phyloP scores from a whole-genome alignment of 2,888 invertebrate species.

The Lomographa bimaculata region DNA sequence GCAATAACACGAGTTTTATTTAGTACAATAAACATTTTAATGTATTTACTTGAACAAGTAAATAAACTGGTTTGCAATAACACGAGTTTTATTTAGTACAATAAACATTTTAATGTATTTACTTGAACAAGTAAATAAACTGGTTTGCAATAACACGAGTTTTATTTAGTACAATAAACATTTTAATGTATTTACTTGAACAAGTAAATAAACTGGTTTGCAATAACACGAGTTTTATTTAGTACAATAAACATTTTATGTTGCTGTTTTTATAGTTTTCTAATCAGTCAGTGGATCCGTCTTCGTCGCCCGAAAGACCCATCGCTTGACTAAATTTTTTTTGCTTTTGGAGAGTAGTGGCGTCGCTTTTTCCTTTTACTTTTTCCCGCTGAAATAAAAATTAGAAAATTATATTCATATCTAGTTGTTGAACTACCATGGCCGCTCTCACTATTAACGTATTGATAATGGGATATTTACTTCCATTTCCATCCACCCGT shows the following conservation, averaged over 20 bases:
- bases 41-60: too few species aligned
- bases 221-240: slow-evolving; percentile 26
- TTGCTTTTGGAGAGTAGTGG: slow-evolving; percentile 55
- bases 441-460: too few species aligned
- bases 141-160: slow-evolving; percentile 14
- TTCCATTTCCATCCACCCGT: too few species aligned
- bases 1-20: too few species aligned
- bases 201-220: slow-evolving; percentile 20
- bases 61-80: too few species aligned
- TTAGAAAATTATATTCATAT: slow-evolving; percentile 6
- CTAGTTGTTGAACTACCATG: too few species aligned
- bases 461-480: too few species aligned
- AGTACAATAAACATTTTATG: slow-evolving; percentile 31
- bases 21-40: too few species aligned
- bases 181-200: too few species aligned
- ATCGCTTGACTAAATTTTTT: slow-evolving; percentile 73
- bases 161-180: slow-evolving; percentile 32
- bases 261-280: slow-evolving; percentile 47
- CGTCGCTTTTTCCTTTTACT: slow-evolving; percentile 58
- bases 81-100: too few species aligned
- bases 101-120: too few species aligned
- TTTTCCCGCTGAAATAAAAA: slow-evolving; percentile 65
- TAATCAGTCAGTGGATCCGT: slow-evolving; percentile 64
- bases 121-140: too few species aligned
- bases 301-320: slow-evolving; percentile 72